Conservation (phyloP, 1,140 invertebrate species). For the Diachasmimorpha longicaudata region DNA sequence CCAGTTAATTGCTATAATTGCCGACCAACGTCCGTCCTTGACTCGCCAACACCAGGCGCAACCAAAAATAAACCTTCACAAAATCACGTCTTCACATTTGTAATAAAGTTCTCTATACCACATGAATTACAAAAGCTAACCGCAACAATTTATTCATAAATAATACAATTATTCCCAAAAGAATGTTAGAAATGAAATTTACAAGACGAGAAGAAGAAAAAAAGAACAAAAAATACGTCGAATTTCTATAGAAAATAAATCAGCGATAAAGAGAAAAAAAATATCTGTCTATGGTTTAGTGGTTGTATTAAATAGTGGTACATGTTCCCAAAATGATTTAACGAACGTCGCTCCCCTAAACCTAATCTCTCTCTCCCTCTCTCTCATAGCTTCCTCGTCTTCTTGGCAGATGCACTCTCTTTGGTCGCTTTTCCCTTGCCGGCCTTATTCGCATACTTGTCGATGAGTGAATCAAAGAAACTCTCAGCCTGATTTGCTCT, state of each 20-base stretch:
- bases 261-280: neutral
- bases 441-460: conserved; percentile 53
- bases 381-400: conserved; percentile 40
- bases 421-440: conserved; percentile 40
- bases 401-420: conserved; percentile 26
- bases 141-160: conserved; percentile 10
- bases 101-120: neutral
- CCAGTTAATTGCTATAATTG: neutral
- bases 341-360: neutral
- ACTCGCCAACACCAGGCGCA: neutral
- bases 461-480: conserved; percentile 57
- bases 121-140: neutral
- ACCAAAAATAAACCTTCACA: neutral
- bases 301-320: neutral
- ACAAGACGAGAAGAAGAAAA: neutral
- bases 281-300: conserved; percentile 42
- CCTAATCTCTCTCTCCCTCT: neutral
- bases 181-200: neutral
- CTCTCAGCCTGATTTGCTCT: conserved; percentile 46
- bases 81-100: too few species aligned
- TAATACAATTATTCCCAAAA: neutral
- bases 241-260: neutral
- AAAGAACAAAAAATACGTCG: neutral
- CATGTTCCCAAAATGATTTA: conserved; percentile 23
- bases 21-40: neutral